phyloP scores from a whole-genome alignment of 2,888 invertebrate genomes.

The Eristalinus aeneus region DNA sequence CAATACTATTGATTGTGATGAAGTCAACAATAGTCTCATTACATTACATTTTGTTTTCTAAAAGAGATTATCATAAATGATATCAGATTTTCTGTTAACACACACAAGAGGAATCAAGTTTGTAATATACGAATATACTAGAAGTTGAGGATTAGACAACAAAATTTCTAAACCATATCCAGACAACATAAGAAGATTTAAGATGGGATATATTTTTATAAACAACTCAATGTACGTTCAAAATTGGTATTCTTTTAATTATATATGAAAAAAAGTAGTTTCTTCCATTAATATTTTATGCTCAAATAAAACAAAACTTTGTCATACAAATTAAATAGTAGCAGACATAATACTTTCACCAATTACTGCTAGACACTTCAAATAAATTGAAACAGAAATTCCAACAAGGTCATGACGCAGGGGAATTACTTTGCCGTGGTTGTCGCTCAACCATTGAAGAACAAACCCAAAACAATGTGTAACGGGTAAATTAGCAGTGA shows the following conservation, averaged over 20 bases:
- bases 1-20: too few species aligned
- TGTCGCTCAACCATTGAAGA: background rate
- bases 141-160: too few species aligned
- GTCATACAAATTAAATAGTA: background rate
- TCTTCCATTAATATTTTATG: background rate
- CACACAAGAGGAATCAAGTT: too few species aligned
- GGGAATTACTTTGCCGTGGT: background rate
- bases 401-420: background rate
- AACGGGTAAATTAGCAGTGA: slow-evolving; percentile 31
- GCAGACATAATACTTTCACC: background rate
- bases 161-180: too few species aligned
- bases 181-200: too few species aligned
- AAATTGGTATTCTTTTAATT: background rate
- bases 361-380: background rate
- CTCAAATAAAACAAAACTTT: background rate
- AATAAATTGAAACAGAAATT: background rate
- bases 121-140: too few species aligned
- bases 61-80: too few species aligned
- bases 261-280: background rate
- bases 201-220: too few species aligned
- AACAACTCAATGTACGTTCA: too few species aligned
- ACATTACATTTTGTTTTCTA: too few species aligned
- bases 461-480: slow-evolving; percentile 30
- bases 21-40: too few species aligned
- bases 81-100: too few species aligned